A percentile compares a stretch with the other conserved stretches of the same genome.
These are phyloP conservation scores for Rhabdomys pumilio DNA, from an alignment of 2,797 vertebrate genomes.

Conservation along the genomic window DNA sequence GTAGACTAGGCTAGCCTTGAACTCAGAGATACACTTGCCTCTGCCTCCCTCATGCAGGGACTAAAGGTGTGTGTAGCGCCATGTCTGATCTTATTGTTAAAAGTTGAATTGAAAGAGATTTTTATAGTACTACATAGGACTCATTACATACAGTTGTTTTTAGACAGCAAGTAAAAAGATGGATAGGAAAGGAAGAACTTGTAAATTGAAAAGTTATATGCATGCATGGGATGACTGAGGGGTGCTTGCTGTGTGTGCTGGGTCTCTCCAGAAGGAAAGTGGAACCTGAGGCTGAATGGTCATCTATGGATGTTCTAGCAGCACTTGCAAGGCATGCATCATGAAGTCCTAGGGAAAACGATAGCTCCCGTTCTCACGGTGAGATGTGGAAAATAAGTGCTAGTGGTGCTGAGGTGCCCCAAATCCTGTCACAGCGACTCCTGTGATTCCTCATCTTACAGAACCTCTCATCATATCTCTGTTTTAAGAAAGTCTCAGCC, in stretches of 20 bases:
- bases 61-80: background rate
- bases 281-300: slow-evolving; percentile 44
- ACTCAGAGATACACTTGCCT: background rate
- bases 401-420: background rate
- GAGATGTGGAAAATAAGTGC: slow-evolving; percentile 45
- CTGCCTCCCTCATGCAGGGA: background rate
- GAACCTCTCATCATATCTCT: slow-evolving; percentile 67
- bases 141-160: slow-evolving; percentile 22
- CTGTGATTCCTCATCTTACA: slow-evolving; percentile 69
- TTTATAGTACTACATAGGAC: background rate
- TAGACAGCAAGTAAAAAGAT: background rate
- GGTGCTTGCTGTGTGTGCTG: background rate
- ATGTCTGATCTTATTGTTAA: background rate
- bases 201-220: background rate
- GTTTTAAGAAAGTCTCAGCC: slow-evolving; percentile 79
- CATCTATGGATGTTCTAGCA: slow-evolving; percentile 2
- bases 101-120: slow-evolving; percentile 2
- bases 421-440: slow-evolving; percentile 62
- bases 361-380: slow-evolving; percentile 40
- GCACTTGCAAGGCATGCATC: background rate
- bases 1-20: background rate
- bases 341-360: slow-evolving; percentile 17
- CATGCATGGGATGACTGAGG: background rate
- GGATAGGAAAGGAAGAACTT: background rate
- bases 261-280: slow-evolving; percentile 1